Conservation (phyloP, 2,113 vertebrate genomes). For the Protomyctophum bolini region DNA sequence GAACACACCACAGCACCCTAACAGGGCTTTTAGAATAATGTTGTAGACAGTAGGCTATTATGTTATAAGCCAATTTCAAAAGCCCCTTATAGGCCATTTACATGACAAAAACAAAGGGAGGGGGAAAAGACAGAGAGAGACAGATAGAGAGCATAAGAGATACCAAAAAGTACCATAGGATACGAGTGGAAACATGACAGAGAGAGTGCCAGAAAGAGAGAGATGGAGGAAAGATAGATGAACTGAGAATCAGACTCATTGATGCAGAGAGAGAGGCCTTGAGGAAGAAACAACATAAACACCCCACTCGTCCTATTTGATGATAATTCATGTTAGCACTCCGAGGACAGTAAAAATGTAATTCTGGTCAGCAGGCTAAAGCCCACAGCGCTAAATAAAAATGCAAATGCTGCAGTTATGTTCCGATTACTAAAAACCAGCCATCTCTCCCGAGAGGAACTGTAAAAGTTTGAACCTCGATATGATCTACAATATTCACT, state of each 20-base stretch:
- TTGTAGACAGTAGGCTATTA: neutral
- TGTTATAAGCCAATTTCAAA: no score
- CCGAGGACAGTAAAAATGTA: slow-evolving; percentile 20
- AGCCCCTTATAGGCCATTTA: no score
- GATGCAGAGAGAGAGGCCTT: slow-evolving; percentile 22
- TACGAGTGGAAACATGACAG: slow-evolving; percentile 23
- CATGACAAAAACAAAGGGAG: neutral
- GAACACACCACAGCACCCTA: no score
- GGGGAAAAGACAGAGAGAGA: neutral
- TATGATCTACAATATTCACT: slow-evolving; percentile 19
- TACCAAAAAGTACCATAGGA: slow-evolving; percentile 25
- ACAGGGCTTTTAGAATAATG: no score
- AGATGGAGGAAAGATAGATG: slow-evolving; percentile 7
- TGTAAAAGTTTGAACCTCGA: slow-evolving; percentile 22
- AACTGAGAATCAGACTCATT: slow-evolving; percentile 7
- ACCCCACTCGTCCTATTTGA: slow-evolving; percentile 19
- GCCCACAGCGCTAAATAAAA: slow-evolving; percentile 33
- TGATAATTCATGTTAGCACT: slow-evolving; percentile 37
- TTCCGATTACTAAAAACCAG: slow-evolving; percentile 17
- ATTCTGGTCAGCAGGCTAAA: slow-evolving; percentile 23
- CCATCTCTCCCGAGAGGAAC: slow-evolving; percentile 9
- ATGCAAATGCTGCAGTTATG: slow-evolving; percentile 35
- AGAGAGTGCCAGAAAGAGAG: slow-evolving; percentile 21
- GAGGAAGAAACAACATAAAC: slow-evolving; percentile 29
- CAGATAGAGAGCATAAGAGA: slow-evolving; percentile 1